These are phyloP conservation scores for Xiphophorus couchianus DNA, from an alignment of 2,113 vertebrate species.

Conservation along the genomic window DNA sequence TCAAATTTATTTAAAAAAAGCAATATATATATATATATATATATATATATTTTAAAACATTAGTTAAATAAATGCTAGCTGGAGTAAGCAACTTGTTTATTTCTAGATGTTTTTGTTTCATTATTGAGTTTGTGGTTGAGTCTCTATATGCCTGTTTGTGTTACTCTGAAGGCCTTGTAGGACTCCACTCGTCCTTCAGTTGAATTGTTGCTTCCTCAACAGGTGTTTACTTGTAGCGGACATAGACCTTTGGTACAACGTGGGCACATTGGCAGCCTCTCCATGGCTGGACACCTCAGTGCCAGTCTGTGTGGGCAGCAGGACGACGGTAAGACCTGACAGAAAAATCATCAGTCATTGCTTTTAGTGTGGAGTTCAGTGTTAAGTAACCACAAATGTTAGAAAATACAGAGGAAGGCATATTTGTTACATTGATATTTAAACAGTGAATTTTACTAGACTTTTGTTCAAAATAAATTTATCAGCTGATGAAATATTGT, in stretches of 20 bases:
- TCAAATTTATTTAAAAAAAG: not conserved
- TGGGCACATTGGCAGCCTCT: conserved; percentile 41
- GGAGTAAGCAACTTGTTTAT: not conserved
- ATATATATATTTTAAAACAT: not conserved
- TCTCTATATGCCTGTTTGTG: not conserved
- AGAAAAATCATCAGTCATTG: conserved; percentile 23
- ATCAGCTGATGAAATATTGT: not conserved
- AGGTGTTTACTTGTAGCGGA: conserved; percentile 29
- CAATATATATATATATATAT: too few species aligned
- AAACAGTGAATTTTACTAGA: not conserved
- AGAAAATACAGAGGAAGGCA: not conserved
- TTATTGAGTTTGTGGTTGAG: not conserved
- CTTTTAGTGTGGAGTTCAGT: conserved; percentile 10
- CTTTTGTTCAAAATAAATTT: not conserved
- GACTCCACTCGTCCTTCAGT: not conserved
- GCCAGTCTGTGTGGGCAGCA: conserved; percentile 61
- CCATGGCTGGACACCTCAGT: conserved; percentile 65
- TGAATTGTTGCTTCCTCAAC: conserved; percentile 7
- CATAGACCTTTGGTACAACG: conserved; percentile 44
- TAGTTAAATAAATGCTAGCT: not conserved
- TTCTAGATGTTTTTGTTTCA: not conserved
- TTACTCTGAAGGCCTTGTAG: not conserved
- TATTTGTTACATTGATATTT: not conserved
- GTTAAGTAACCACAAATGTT: not conserved
- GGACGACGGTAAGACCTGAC: conserved; percentile 45